These are phyloP conservation scores for Druceiella hillmani DNA, from an alignment of 2,888 invertebrate species.

Conservation along the genomic window DNA sequence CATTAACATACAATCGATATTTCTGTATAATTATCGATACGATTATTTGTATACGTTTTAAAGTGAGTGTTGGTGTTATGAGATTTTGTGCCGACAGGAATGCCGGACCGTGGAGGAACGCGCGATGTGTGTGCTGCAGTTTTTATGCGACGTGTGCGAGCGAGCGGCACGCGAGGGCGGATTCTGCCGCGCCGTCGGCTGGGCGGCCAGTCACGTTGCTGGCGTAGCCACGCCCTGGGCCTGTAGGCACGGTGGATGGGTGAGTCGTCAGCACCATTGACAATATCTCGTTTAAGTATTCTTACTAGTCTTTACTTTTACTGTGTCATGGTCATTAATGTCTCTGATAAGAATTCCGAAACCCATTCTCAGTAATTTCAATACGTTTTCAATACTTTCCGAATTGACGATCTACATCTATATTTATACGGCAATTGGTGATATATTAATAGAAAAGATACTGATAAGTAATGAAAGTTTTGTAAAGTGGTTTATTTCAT, in stretches of 20 bases:
- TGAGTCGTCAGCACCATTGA: conserved; percentile 28
- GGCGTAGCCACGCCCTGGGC: conserved; percentile 53
- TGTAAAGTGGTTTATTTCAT: too few relatives aligned
- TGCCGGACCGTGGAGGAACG: conserved; percentile 51
- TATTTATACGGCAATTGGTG: too few relatives aligned
- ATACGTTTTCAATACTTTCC: conserved; percentile 36
- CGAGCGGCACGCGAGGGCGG: conserved; percentile 42
- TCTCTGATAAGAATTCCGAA: neutral
- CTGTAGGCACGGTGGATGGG: conserved; percentile 54
- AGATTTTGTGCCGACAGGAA: conserved; percentile 37
- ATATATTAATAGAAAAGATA: too few relatives aligned
- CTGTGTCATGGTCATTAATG: too few relatives aligned
- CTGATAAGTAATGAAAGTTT: too few relatives aligned
- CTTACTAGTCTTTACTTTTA: too few relatives aligned
- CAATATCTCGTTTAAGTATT: conserved; percentile 5
- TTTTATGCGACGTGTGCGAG: conserved; percentile 52
- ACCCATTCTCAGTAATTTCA: neutral
- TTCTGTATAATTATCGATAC: too few relatives aligned
- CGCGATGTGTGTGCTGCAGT: conserved; percentile 51
- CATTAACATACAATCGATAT: too few relatives aligned
- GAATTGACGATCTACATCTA: too few relatives aligned
- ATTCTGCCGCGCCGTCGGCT: conserved; percentile 52
- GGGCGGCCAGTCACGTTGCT: conserved; percentile 52
- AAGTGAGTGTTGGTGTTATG: too few relatives aligned
- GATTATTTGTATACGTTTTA: too few relatives aligned